These are phyloP conservation scores for Siphlonurus alternatus DNA, from an alignment of 2,888 invertebrate genomes.

Conservation along the genomic window DNA sequence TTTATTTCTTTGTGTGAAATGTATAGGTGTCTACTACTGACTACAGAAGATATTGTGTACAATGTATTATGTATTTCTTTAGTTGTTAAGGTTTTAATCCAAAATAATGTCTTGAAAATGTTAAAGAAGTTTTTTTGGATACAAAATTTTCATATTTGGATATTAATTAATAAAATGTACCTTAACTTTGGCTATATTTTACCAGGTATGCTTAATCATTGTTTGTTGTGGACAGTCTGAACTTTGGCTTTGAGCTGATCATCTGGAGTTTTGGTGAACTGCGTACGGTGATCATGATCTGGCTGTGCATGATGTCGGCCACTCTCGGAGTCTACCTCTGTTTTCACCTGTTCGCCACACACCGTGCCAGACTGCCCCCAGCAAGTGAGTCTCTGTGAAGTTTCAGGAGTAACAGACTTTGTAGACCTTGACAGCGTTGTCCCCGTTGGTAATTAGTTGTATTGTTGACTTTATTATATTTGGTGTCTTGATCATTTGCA, in stretches of 20 bases:
- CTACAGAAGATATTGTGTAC: background rate
- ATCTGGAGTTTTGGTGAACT: constrained; percentile 39
- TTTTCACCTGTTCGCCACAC: constrained; percentile 19
- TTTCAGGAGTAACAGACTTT: no score
- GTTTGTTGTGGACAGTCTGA: no score
- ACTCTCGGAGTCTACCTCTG: constrained; percentile 28
- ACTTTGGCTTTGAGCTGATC: constrained; percentile 41
- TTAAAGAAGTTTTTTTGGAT: constrained; percentile 1
- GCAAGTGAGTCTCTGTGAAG: constrained; percentile 22
- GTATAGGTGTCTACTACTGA: no score
- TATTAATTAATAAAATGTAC: no score
- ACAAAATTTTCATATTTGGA: no score
- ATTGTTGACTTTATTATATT: no score
- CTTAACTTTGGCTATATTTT: no score
- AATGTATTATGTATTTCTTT: background rate
- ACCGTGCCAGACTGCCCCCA: constrained; percentile 12
- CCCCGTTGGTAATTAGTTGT: no score
- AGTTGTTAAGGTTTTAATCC: background rate
- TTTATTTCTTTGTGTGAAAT: constrained; percentile 10
- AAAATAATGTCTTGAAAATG: background rate
- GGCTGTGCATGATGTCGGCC: constrained; percentile 32
- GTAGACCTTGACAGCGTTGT: no score
- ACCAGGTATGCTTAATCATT: no score
- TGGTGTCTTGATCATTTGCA: no score
- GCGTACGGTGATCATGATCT: constrained; percentile 35